These are phyloP conservation scores for Rhagoletis zephyria DNA, from an alignment of 1,140 invertebrate species.

Conservation along the genomic window DNA sequence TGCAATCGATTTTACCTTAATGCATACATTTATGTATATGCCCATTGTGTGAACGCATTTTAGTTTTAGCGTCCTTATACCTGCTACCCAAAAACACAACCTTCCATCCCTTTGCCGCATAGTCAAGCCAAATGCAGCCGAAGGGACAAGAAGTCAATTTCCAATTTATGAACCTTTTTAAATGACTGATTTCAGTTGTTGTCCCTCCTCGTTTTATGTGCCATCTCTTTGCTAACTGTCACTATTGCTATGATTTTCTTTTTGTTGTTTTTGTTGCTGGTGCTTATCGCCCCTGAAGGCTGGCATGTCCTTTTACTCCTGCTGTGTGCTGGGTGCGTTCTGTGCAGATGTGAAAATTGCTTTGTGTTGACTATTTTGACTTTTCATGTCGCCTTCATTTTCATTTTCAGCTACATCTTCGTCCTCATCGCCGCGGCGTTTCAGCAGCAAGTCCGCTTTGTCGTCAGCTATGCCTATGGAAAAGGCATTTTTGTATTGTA, in stretches of 20 bases:
- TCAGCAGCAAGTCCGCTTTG: not conserved
- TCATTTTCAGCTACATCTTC: constrained; percentile 31
- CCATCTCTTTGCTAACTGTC: constrained; percentile 3
- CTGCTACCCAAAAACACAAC: not conserved
- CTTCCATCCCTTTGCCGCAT: not conserved
- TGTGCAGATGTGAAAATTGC: constrained; percentile 57
- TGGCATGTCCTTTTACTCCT: constrained; percentile 19
- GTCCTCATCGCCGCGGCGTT: not conserved
- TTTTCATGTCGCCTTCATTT: constrained; percentile 37
- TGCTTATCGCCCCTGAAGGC: constrained; percentile 25
- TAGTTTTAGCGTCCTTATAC: constrained; percentile 3
- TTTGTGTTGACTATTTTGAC: constrained; percentile 54
- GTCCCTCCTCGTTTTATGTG: not conserved
- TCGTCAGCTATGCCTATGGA: not conserved
- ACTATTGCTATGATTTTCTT: constrained; percentile 31
- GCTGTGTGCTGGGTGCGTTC: constrained; percentile 15
- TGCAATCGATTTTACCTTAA: not conserved
- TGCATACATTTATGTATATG: too few species aligned
- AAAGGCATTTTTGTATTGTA: not conserved
- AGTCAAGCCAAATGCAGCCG: not conserved
- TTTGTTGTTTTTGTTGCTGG: not conserved
- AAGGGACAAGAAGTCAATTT: constrained; percentile 71
- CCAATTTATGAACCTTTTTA: constrained; percentile 73
- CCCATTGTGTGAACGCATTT: not conserved
- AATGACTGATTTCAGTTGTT: constrained; percentile 66